phyloP scores from a whole-genome alignment of 2,797 vertebrate genomes.

The Pseudocheirus occidentalis region DNA sequence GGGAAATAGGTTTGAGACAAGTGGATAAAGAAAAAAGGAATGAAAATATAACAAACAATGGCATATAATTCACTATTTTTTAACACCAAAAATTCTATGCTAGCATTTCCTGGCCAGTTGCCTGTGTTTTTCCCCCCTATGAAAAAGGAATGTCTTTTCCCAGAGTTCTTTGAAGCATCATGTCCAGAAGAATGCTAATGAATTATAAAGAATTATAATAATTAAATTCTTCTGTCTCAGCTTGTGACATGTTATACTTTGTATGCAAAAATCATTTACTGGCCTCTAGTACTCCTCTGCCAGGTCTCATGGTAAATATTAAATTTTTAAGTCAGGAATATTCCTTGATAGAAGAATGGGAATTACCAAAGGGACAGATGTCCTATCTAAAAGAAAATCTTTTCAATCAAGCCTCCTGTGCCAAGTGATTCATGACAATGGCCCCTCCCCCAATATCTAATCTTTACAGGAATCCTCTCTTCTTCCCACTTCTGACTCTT shows the following conservation, averaged over 20 bases:
- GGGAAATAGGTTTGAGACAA: neutral
- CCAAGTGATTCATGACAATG: neutral
- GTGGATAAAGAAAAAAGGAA: neutral
- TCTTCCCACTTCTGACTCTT: neutral
- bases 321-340: neutral
- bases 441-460: slow-evolving; percentile 7
- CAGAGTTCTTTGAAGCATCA: neutral
- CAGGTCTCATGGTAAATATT: neutral
- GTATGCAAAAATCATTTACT: neutral
- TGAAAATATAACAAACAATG: neutral
- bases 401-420: neutral
- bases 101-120: neutral
- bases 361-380: slow-evolving; percentile 1
- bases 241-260: neutral
- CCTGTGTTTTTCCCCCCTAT: neutral
- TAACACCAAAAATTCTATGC: neutral
- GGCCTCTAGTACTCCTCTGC: neutral
- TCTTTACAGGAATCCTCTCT: neutral
- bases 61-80: neutral
- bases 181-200: neutral
- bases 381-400: neutral
- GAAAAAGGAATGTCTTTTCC: neutral
- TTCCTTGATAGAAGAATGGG: slow-evolving; percentile 7
- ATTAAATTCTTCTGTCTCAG: neutral
- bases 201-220: neutral